Conservation (phyloP, 2,888 invertebrate species). For the Anticlea derivata region DNA sequence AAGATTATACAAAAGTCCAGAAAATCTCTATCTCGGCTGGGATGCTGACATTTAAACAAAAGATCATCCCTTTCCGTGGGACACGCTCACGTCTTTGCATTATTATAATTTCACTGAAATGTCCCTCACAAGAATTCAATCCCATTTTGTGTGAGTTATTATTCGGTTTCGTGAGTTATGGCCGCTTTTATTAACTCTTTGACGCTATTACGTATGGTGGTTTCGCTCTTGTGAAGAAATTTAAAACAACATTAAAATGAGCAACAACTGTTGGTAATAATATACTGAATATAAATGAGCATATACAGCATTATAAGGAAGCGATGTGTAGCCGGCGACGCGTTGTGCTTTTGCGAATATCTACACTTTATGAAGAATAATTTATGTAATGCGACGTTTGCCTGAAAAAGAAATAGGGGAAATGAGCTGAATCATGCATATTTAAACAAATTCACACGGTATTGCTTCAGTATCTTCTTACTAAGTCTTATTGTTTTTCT, state of each 20-base stretch:
- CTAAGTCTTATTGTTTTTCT: constrained; percentile 39
- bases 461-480: constrained; percentile 30
- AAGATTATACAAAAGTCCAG: constrained; percentile 43
- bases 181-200: constrained; percentile 44
- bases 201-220: constrained; percentile 25
- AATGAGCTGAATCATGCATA: constrained; percentile 34
- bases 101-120: constrained; percentile 46
- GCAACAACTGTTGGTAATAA: constrained; percentile 40
- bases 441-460: constrained; percentile 22
- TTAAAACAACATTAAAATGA: constrained; percentile 52
- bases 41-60: constrained; percentile 43
- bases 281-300: too few relatives aligned
- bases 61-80: constrained; percentile 45
- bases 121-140: constrained; percentile 38
- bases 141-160: constrained; percentile 35
- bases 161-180: constrained; percentile 41
- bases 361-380: constrained; percentile 46
- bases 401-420: constrained; percentile 42
- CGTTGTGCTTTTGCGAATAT: constrained; percentile 34
- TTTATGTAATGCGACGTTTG: constrained; percentile 45
- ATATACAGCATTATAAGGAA: constrained; percentile 51
- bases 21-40: constrained; percentile 32
- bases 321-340: constrained; percentile 44
- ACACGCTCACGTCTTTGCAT: constrained; percentile 35
- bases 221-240: constrained; percentile 35